These are phyloP conservation scores for Pantherophis vulpinus DNA, from an alignment of 2,797 vertebrate genomes.

Conservation along the genomic window DNA sequence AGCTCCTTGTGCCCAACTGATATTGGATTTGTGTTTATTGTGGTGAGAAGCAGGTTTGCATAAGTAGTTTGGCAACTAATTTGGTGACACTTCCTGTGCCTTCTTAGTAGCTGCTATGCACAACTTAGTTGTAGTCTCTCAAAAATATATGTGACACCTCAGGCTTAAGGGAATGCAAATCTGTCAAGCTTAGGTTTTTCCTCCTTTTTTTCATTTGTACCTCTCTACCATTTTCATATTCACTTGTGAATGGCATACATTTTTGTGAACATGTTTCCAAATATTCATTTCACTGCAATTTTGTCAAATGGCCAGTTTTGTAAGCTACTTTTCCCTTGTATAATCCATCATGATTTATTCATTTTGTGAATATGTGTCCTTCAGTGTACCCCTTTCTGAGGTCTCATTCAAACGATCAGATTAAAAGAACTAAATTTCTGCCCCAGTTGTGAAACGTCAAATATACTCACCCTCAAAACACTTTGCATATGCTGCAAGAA, in stretches of 20 bases:
- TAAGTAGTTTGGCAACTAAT: neutral
- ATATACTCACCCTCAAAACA: neutral
- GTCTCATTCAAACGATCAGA: neutral
- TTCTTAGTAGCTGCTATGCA: neutral
- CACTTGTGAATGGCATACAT: neutral
- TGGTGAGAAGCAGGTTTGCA: neutral
- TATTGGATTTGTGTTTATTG: neutral
- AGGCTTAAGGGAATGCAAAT: neutral
- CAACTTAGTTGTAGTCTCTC: neutral
- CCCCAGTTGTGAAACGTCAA: neutral
- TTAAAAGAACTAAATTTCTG: neutral
- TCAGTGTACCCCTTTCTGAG: neutral
- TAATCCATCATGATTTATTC: neutral
- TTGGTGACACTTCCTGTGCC: neutral
- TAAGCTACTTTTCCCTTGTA: neutral
- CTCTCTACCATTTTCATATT: neutral
- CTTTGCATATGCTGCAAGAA: neutral
- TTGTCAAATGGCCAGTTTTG: neutral
- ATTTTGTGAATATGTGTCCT: neutral
- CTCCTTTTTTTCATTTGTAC: neutral
- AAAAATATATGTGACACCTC: neutral
- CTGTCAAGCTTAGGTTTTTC: neutral
- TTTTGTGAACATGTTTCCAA: neutral
- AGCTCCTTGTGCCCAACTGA: neutral
- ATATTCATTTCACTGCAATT: neutral